Evolutionary conservation across 2,797 vertebrate genomes (phyloP).

Genomic region (Synaphobranchus kaupii): DNA sequence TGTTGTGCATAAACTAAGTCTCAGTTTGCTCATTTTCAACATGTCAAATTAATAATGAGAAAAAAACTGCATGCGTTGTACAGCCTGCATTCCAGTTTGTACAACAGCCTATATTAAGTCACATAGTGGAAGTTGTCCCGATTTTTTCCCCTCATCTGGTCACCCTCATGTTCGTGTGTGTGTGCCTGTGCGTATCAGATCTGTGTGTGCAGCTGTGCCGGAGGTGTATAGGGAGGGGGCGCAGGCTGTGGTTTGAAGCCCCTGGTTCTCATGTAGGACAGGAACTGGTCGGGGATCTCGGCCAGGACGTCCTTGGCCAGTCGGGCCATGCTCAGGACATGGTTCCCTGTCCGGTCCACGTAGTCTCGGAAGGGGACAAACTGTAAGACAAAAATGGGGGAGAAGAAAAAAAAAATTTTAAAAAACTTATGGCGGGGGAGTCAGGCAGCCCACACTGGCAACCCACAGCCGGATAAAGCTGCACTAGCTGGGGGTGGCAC

Average conservation of each 20-base stretch:
- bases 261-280: slow-evolving; percentile 94
- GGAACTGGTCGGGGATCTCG: slow-evolving; percentile 95
- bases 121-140: not conserved
- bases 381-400: slow-evolving; percentile 58
- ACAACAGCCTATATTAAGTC: not conserved
- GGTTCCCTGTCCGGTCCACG: slow-evolving; percentile 91
- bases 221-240: slow-evolving; percentile 90
- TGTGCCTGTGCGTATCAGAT: slow-evolving; percentile 74
- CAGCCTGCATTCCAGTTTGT: not conserved
- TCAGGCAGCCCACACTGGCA: not conserved
- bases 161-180: not conserved
- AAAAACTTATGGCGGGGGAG: too few relatives aligned
- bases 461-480: not conserved
- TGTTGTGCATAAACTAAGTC: not conserved
- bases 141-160: not conserved
- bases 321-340: slow-evolving; percentile 93
- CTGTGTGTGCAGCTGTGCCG: slow-evolving; percentile 86
- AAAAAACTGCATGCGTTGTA: too few relatives aligned
- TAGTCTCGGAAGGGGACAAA: slow-evolving; percentile 98
- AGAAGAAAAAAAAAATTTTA: too few relatives aligned
- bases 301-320: slow-evolving; percentile 94
- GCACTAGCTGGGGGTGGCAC: too few relatives aligned
- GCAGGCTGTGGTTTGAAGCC: slow-evolving; percentile 93
- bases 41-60: not conserved
- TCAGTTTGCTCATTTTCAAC: not conserved